Evolutionary conservation across 2,888 invertebrate genomes (phyloP), one percentile per base, ranked within the genome.

Genomic region (Synanthedon vespiformis): DNA sequence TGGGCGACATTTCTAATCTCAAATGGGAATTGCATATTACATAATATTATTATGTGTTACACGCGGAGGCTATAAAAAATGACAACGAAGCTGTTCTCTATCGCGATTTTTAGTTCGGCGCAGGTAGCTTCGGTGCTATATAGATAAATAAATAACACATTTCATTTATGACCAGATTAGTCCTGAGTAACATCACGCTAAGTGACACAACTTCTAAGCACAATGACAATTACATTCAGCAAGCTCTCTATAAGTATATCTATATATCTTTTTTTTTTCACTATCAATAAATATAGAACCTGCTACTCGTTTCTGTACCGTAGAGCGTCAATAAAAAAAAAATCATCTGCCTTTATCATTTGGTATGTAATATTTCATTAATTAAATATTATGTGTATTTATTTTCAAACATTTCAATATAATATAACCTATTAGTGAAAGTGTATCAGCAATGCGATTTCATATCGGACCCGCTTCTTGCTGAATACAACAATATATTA

Each of bases 221-320:
- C 86, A 84, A 82, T 83, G 84, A 86, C 83, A 74, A 79, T 77
- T 82, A 86, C 82, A 85, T 78, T 83, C 77, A 85, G 83, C 78
- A 87, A 86, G 86, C 87, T 71, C 72, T 75, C 83, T 84, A 83
- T 67, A n/a, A n/a, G n/a, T n/a, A 83, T 67, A 79, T 73, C 77
- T 84, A 85, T 77, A 51, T 54, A 53, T 52, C 49, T 67, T 71
- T 74, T 67, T 67, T 76, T 74, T 63, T 70, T 70, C 68, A 72
- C 78, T 80, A 80, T 74, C 74, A 72, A 73, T 80, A 75, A 74
- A 75, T 76, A 72, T 73, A 72, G 72, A 70, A 77, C 70, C 79
- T 68, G 81, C 86, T 86, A 86, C 81, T 78, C 72, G 69, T 80
- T 65, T 81, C 76, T 78, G 80, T 75, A 77, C 71, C 52, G 34